phyloP scores from a whole-genome alignment of 2,888 invertebrate species.

The Hedya salicella region DNA sequence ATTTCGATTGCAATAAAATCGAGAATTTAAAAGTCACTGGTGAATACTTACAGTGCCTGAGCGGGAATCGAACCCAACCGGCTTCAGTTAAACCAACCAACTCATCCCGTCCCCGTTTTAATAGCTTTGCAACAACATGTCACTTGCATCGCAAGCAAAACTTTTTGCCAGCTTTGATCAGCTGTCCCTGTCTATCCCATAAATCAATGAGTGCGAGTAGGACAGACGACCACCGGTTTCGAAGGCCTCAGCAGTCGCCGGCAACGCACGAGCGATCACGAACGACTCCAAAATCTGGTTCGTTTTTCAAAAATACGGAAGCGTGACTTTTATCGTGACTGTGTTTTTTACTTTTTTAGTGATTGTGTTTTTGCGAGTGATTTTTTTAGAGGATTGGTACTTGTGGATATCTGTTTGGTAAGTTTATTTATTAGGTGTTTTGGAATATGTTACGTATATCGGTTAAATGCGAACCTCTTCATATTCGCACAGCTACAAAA shows the following conservation, averaged over 20 bases:
- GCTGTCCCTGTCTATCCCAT: constrained; percentile 50
- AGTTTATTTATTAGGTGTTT: constrained; percentile 1
- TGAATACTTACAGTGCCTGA: too few relatives aligned
- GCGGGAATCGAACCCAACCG: constrained; percentile 1
- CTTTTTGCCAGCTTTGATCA: constrained; percentile 52
- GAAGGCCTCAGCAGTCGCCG: constrained; percentile 56
- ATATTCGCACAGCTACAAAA: too few relatives aligned
- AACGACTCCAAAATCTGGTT: constrained; percentile 50
- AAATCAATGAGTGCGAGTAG: constrained; percentile 47
- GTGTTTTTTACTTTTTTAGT: constrained; percentile 5
- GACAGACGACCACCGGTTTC: constrained; percentile 52
- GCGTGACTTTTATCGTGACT: constrained; percentile 16
- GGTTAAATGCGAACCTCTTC: too few relatives aligned
- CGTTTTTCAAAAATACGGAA: constrained; percentile 48
- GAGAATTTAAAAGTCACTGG: too few relatives aligned
- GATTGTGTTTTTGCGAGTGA: constrained; percentile 25
- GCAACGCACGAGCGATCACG: constrained; percentile 67
- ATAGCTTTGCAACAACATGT: constrained; percentile 37
- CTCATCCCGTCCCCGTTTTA: constrained; percentile 2
- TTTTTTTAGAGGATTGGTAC: constrained; percentile 15
- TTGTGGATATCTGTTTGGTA: not conserved
- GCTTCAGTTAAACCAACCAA: constrained; percentile 2
- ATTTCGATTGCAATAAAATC: too few relatives aligned
- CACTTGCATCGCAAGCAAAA: constrained; percentile 44
- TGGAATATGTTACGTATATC: too few relatives aligned